These are phyloP conservation scores for Armadillidium nasatum DNA, from an alignment of 1,140 invertebrate genomes.

Conservation along the genomic window DNA sequence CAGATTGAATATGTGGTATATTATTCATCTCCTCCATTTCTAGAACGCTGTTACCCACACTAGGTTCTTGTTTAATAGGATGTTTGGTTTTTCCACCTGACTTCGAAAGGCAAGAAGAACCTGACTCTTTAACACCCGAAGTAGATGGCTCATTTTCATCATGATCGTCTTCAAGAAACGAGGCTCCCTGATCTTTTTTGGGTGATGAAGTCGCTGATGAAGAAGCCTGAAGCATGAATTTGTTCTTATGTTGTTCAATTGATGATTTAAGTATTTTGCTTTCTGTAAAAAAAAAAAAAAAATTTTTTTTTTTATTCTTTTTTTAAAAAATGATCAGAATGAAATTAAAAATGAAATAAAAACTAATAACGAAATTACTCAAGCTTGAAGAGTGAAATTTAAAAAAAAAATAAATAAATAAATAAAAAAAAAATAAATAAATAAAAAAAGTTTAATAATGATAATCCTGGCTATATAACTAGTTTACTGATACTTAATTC, in stretches of 20 bases:
- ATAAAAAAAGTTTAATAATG: too few species aligned
- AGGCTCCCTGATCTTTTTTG: slow-evolving; percentile 13
- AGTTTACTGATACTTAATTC: too few species aligned
- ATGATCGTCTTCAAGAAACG: neutral
- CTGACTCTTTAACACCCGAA: neutral
- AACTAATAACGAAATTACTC: too few species aligned
- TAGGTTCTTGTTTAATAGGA: neutral
- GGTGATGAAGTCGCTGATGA: slow-evolving; percentile 23
- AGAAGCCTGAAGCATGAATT: slow-evolving; percentile 52
- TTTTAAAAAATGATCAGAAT: neutral
- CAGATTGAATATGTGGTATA: neutral
- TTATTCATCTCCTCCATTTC: neutral
- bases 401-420: too few species aligned
- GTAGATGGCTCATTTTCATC: slow-evolving; percentile 1
- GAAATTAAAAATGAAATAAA: neutral
- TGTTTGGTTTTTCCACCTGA: neutral
- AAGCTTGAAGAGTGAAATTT: too few species aligned
- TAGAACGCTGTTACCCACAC: neutral
- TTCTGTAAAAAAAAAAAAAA: slow-evolving; percentile 47
- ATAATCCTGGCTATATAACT: too few species aligned
- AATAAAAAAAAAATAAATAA: too few species aligned
- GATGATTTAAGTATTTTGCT: slow-evolving; percentile 57
- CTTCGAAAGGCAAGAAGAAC: neutral
- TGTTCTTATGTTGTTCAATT: slow-evolving; percentile 61
- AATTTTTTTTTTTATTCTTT: neutral